Evolutionary conservation across 2,888 invertebrate species (phyloP), one percentile per base, ranked within the genome.

Genomic region (Drosophila antonietae): DNA sequence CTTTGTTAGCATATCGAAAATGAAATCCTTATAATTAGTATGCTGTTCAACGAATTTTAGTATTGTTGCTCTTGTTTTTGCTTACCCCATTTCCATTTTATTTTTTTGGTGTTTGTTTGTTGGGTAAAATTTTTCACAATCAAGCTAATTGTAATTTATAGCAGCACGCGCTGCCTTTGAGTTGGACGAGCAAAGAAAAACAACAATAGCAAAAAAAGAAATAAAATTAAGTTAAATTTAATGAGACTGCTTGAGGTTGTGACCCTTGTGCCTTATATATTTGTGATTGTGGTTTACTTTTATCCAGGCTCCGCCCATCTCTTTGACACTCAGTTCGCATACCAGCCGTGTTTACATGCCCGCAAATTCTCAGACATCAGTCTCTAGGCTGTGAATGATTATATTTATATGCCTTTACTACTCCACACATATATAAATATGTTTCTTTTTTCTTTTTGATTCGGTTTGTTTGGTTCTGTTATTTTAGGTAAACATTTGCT

Each of bases 141-240:
- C 81, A 81, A 73, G 78, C 80, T 84, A 88, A 90, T 88, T 88
- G 84, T 84, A 81, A 89, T 90, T 89, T 88, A 90, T 87, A 70
- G 76, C 77, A 63, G 57, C 74, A 83, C 67, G 70, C 69, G 78
- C 49, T 56, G 66, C 58, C 53, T 72, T 75, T 63, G 69, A 71
- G 74, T 62, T 33, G 31, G 61, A 14, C 33, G 8, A 3, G 3
- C 1, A 15, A 20, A 20, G 53, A 61, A 68, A 33, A 18, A 56
- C 33, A 33, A 10, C 33, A 33, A 33, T 10, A 33, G 10, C 7
- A 8, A 15, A 15, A 28, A 47, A 47, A 10, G 10, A 75, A 83
- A 83, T 81, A 73, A 75, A 83, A 81, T 87, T 68, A 76, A 78
- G 81, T 78, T 80, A 73, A 76, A 75, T 86, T 84, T 89, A 87